phyloP scores from a whole-genome alignment of 2,888 invertebrate species.

The Cephonodes hylas region DNA sequence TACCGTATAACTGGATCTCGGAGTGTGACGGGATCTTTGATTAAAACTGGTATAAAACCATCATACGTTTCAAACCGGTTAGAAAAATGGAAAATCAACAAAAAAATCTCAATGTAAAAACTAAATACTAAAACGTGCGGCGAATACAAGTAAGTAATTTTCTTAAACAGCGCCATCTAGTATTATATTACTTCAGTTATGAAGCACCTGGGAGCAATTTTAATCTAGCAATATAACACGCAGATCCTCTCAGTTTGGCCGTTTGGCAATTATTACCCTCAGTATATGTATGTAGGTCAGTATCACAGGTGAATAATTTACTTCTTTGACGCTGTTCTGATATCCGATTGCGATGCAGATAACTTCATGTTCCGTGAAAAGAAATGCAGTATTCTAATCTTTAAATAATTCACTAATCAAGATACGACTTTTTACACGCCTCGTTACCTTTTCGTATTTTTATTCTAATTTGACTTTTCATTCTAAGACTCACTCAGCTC shows the following conservation, averaged over 20 bases:
- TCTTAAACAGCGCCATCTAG: not conserved
- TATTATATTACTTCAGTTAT: slow-evolving; percentile 21
- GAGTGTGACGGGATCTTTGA: too few relatives aligned
- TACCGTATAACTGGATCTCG: too few relatives aligned
- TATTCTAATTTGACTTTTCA: too few relatives aligned
- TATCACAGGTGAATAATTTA: not conserved
- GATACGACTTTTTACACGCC: too few relatives aligned
- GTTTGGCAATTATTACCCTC: slow-evolving; percentile 28
- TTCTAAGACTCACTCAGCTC: too few relatives aligned
- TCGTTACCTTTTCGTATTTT: too few relatives aligned
- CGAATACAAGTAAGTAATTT: not conserved
- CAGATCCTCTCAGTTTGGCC: slow-evolving; percentile 15
- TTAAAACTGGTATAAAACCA: not conserved
- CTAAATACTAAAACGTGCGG: not conserved
- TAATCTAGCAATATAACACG: slow-evolving; percentile 35
- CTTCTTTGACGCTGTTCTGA: too few relatives aligned
- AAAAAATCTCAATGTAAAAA: not conserved
- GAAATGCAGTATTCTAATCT: too few relatives aligned
- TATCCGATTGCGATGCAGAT: too few relatives aligned
- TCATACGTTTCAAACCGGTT: not conserved
- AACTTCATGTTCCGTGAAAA: too few relatives aligned
- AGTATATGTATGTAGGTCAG: slow-evolving; percentile 3
- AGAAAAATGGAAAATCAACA: not conserved
- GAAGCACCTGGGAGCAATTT: slow-evolving; percentile 42
- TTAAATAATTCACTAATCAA: too few relatives aligned